phyloP scores from a whole-genome alignment of 2,888 invertebrate genomes.

The Apantesis nais region DNA sequence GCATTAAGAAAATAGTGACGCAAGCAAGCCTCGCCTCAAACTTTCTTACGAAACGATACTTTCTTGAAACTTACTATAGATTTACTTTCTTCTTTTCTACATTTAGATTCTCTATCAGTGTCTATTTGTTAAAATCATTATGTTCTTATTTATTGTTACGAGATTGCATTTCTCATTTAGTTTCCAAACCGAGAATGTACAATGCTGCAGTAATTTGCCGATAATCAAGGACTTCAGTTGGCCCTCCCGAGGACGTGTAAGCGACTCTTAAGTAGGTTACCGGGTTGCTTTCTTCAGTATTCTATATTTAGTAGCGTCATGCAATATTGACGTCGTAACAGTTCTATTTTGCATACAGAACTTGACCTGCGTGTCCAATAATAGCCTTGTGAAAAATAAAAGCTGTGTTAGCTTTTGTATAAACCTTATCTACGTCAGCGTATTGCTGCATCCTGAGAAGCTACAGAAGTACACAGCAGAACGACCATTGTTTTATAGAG shows the following conservation, averaged over 20 bases:
- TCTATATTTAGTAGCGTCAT: constrained; percentile 68
- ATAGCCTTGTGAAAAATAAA: constrained; percentile 20
- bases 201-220: constrained; percentile 22
- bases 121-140: neutral
- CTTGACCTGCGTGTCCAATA: constrained; percentile 54
- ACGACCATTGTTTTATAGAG: neutral
- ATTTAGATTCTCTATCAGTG: neutral
- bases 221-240: constrained; percentile 28
- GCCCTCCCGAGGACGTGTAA: constrained; percentile 34
- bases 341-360: constrained; percentile 62
- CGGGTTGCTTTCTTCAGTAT: constrained; percentile 41
- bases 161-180: neutral
- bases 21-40: neutral
- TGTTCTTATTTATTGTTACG: neutral
- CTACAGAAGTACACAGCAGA: neutral
- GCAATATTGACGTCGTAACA: constrained; percentile 66
- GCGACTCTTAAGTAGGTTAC: constrained; percentile 62
- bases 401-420: neutral
- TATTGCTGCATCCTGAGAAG: neutral
- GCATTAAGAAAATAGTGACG: neutral
- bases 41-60: too few relatives aligned
- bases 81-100: neutral
- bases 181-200: neutral
- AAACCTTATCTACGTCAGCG: neutral
- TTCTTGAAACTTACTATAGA: neutral